Evolutionary conservation across 2,888 invertebrate genomes (phyloP), one percentile per base, ranked within the genome.

Genomic region (Mythimna pallens): DNA sequence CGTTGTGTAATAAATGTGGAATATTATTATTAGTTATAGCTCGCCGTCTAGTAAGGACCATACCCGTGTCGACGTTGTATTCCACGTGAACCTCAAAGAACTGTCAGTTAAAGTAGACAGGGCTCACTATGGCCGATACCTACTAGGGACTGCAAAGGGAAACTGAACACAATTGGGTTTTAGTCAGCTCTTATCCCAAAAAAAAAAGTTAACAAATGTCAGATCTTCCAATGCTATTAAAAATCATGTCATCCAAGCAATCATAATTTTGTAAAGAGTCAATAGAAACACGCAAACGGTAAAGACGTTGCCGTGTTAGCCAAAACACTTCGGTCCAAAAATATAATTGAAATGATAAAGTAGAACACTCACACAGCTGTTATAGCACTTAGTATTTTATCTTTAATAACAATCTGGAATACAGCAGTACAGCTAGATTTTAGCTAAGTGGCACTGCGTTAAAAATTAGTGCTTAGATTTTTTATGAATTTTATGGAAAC

Each of bases 271-370:
- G 43, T 36, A 57, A 63, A 50, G n/a, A 57, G 43, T 64, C 34
- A 59, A 6, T 14, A 30, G 8, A 14, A 68, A 80, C 68, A 78
- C 75, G 64, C 78, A 10, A 80, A 74, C 58, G 20, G 7, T 47
- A 20, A 43, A 52, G 30, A 62, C 61, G 22, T 34, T 65, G 47
- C 14, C 54, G 17, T 62, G 62, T 52, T 50, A 9, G 14, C 30
- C 12, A 58, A 63, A 63, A 55, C 22, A 63, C 4, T 59, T 76
- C 10, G 6, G 17, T 36, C 25, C 40, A 78, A 64, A 75, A 68
- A 30, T 50, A 17, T 55, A 55, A 57, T 55, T 43, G 30, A 66
- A 71, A 71, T 34, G 14, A 22, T n/a, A 58, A 66, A 76, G 54
- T 81, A 65, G 61, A 72, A 43, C 76, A 61, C 10, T 12, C 20